Evolutionary conservation across 2,888 invertebrate species (phyloP).

Genomic region (Hesperia comma): DNA sequence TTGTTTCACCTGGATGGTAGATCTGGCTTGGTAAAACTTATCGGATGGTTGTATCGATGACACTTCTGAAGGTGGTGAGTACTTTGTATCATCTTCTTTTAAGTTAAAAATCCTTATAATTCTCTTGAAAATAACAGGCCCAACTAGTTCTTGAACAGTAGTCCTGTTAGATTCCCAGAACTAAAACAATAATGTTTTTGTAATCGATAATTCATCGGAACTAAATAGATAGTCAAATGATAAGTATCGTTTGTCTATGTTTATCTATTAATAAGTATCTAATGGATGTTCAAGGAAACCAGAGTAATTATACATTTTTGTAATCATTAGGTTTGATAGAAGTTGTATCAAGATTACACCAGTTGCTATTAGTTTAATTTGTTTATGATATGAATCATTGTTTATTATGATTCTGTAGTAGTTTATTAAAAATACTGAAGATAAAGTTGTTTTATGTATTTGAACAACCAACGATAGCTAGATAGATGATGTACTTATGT

Average conservation of each 20-base stretch:
- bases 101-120: conserved; percentile 69
- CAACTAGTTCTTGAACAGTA: conserved; percentile 63
- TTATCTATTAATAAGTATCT: neutral
- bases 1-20: conserved; percentile 41
- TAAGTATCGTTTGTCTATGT: neutral
- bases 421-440: too few species aligned
- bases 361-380: conserved; percentile 3
- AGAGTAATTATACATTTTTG: neutral
- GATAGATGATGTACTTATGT: too few species aligned
- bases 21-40: conserved; percentile 50
- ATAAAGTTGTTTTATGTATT: too few species aligned
- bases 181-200: conserved; percentile 47
- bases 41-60: conserved; percentile 56
- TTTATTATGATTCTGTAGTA: too few species aligned
- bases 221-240: neutral
- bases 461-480: too few species aligned
- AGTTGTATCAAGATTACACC: neutral
- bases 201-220: too few species aligned
- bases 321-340: neutral
- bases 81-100: conserved; percentile 52
- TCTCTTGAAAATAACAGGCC: conserved; percentile 63
- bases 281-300: neutral
- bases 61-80: conserved; percentile 55
- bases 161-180: conserved; percentile 72
- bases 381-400: too few species aligned